Evolutionary conservation across 2,888 invertebrate species (phyloP).

Genomic region (Macroteleia sp.): DNA sequence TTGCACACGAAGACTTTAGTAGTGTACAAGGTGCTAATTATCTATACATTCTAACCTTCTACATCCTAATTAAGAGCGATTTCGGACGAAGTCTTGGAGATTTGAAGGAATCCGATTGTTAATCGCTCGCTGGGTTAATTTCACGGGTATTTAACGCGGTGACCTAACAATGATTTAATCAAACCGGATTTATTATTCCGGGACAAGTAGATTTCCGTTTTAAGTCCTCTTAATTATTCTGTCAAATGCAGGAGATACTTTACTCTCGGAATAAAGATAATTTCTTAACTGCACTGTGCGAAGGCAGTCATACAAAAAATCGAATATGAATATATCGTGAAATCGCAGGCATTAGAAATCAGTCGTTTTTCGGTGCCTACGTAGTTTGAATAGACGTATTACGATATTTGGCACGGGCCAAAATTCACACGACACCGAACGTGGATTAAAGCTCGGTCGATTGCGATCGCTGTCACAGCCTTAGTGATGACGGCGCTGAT

Average conservation of each 20-base stretch:
- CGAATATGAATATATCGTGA: constrained; percentile 27
- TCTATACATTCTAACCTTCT: too few relatives aligned
- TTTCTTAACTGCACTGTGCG: not conserved
- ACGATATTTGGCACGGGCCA: constrained; percentile 45
- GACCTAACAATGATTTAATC: constrained; percentile 80
- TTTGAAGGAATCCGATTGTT: constrained; percentile 76
- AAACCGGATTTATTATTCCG: constrained; percentile 78
- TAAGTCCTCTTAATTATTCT: constrained; percentile 67
- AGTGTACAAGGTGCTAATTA: too few relatives aligned
- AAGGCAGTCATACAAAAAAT: constrained; percentile 9
- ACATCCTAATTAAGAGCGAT: not conserved
- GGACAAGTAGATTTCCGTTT: constrained; percentile 68
- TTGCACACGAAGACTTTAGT: too few relatives aligned
- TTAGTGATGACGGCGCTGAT: constrained; percentile 53
- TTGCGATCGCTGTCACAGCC: constrained; percentile 62
- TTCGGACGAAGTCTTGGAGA: constrained; percentile 12
- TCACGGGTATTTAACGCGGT: constrained; percentile 82
- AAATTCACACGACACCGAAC: constrained; percentile 59
- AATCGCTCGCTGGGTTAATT: constrained; percentile 81
- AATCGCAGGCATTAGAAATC: constrained; percentile 22
- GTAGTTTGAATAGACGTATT: constrained; percentile 49
- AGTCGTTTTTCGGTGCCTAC: constrained; percentile 42
- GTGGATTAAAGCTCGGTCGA: constrained; percentile 59
- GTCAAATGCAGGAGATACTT: constrained; percentile 29
- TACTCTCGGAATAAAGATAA: not conserved